Conservation (phyloP, 2,797 vertebrate species). For the Rhinogobio ventralis region DNA sequence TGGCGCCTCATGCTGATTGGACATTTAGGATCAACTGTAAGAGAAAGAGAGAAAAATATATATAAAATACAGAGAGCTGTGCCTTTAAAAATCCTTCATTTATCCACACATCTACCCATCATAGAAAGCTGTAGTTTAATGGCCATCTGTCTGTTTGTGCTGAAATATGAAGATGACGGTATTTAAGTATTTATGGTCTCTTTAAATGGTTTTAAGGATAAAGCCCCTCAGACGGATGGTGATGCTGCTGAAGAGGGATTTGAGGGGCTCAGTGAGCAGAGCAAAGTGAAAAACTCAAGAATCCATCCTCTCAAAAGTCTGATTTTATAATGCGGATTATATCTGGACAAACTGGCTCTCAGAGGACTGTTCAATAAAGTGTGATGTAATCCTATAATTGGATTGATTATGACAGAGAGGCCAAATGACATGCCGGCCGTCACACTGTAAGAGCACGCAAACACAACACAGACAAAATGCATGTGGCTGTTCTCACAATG, state of each 20-base stretch:
- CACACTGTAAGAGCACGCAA: conserved; percentile 7
- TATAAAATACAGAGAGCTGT: neutral
- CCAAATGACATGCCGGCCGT: neutral
- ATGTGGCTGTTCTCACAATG: neutral
- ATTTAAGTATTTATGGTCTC: conserved; percentile 33
- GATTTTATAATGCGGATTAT: conserved; percentile 57
- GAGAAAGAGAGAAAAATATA: neutral
- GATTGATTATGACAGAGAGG: conserved; percentile 59
- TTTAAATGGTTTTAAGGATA: conserved; percentile 22
- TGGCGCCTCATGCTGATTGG: conserved; percentile 29
- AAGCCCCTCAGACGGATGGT: conserved; percentile 17
- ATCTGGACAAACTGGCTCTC: conserved; percentile 55
- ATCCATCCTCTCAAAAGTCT: neutral
- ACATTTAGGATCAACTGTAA: conserved; percentile 26
- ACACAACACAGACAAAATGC: neutral
- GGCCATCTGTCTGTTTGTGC: conserved; percentile 8
- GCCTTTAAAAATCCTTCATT: neutral
- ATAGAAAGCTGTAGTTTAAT: neutral
- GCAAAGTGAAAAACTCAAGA: neutral
- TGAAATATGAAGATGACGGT: conserved; percentile 26
- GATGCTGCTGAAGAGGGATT: conserved; percentile 4
- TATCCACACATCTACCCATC: neutral
- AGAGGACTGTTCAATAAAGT: conserved; percentile 57
- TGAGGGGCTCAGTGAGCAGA: neutral
- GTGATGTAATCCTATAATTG: conserved; percentile 64